A percentile compares a stretch with the other conserved stretches of the same genome.
These are phyloP conservation scores for Aporophyla nigra DNA, from an alignment of 2,888 invertebrate genomes.

Conservation along the genomic window DNA sequence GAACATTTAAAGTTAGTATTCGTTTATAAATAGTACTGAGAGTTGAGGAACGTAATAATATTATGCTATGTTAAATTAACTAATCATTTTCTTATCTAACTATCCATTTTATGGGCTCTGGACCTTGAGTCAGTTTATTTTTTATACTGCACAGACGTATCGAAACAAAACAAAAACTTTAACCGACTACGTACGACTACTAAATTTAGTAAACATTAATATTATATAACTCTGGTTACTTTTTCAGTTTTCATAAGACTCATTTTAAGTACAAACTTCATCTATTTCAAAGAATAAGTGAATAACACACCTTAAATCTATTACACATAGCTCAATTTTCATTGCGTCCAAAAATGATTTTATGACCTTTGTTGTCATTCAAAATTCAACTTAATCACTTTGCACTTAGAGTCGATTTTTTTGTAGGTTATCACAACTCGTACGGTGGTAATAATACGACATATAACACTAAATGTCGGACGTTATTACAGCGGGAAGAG, in stretches of 20 bases:
- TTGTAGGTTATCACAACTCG: not conserved
- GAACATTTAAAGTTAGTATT: conserved; percentile 8
- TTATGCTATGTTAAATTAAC: not conserved
- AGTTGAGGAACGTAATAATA: not conserved
- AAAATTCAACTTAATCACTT: not conserved
- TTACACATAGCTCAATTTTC: conserved; percentile 10
- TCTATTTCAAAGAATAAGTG: not conserved
- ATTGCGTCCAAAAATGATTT: not conserved
- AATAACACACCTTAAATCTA: conserved; percentile 18
- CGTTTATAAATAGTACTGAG: not conserved
- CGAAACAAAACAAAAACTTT: not conserved
- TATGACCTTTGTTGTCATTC: not conserved
- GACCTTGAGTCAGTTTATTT: not conserved
- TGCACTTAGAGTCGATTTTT: not conserved
- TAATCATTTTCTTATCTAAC: not conserved
- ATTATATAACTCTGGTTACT: not conserved
- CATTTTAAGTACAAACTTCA: conserved; percentile 21
- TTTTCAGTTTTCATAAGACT: not conserved
- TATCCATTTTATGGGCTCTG: not conserved
- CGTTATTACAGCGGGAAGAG: conserved; percentile 72
- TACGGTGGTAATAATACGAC: not conserved
- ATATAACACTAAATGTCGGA: not conserved
- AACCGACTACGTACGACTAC: too few relatives aligned
- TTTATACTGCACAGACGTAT: not conserved
- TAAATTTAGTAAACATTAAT: too few relatives aligned